phyloP scores from a whole-genome alignment of 2,888 invertebrate genomes.

The Rotaria macrura region DNA sequence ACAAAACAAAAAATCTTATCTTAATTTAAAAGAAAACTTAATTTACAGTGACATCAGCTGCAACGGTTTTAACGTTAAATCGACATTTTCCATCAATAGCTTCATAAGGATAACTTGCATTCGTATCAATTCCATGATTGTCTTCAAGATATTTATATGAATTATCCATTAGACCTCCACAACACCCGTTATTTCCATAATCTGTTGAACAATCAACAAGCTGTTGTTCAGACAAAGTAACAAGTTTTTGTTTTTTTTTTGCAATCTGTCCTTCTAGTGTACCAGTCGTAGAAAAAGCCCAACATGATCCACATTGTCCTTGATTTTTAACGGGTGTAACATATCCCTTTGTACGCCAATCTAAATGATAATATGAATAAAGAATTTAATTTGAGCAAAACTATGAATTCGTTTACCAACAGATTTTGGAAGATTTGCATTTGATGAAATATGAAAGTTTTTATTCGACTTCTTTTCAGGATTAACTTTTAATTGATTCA shows the following conservation, averaged over 20 bases:
- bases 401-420: not conserved
- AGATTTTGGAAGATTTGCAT: not conserved
- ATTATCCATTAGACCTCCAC: not conserved
- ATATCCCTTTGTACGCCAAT: constrained; percentile 34
- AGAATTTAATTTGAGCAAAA: not conserved
- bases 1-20: not conserved
- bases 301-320: constrained; percentile 61
- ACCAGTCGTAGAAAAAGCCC: constrained; percentile 59
- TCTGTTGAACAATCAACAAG: not conserved
- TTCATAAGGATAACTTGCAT: constrained; percentile 25
- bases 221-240: not conserved
- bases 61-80: not conserved
- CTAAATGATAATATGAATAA: not conserved
- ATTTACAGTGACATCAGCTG: constrained; percentile 22
- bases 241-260: not conserved
- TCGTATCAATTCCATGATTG: not conserved
- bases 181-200: not conserved
- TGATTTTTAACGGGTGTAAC: constrained; percentile 36
- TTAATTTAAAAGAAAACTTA: constrained; percentile 16
- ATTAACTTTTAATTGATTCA: constrained; percentile 36
- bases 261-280: not conserved
- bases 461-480: not conserved
- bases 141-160: not conserved
- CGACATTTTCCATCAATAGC: not conserved
- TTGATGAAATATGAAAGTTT: not conserved